Conservation (phyloP, 2,888 invertebrate species). For the Thysanoteuthis rhombus region DNA sequence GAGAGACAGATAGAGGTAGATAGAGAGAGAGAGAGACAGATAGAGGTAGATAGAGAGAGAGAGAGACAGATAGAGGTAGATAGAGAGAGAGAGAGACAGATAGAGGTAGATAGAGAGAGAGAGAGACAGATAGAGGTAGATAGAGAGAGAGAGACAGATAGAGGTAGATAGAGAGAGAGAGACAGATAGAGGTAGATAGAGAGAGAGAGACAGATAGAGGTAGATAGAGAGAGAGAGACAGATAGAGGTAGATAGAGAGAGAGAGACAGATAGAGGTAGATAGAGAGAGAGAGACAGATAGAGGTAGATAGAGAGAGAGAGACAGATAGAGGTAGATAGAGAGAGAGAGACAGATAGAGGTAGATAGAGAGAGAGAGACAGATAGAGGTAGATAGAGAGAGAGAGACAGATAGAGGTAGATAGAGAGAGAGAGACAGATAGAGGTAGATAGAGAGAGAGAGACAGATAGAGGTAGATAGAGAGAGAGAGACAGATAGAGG, state of each 20-base stretch:
- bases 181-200: neutral
- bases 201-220: neutral
- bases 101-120: no score
- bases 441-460: neutral
- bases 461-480: neutral
- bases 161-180: neutral
- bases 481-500: constrained; percentile 19
- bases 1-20: neutral
- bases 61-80: no score
- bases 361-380: neutral
- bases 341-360: neutral
- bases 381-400: neutral
- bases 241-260: neutral
- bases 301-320: neutral
- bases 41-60: neutral
- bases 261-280: neutral
- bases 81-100: no score
- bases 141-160: neutral
- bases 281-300: neutral
- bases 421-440: neutral
- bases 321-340: neutral
- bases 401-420: neutral
- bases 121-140: no score
- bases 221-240: neutral
- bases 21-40: neutral